phyloP scores from a whole-genome alignment of 2,888 invertebrate genomes.

The Bruchidius siliquastri region DNA sequence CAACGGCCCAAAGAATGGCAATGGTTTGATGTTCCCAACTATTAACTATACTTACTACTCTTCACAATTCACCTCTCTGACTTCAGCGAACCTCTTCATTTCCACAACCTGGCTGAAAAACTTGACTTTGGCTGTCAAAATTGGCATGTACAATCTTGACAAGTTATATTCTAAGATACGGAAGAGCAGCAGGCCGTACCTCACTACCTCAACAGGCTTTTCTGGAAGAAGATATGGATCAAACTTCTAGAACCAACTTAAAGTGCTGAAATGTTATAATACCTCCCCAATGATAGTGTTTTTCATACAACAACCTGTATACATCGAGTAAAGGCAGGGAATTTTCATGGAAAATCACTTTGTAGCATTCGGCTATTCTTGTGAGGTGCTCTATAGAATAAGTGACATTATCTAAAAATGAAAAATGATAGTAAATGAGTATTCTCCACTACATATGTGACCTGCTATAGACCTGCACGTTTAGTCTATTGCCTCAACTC shows the following conservation, averaged over 20 bases:
- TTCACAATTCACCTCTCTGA: slow-evolving; percentile 9
- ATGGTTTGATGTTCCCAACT: slow-evolving; percentile 56
- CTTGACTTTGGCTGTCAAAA: slow-evolving; percentile 19
- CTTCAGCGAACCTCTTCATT: slow-evolving; percentile 8
- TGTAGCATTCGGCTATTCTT: slow-evolving; percentile 20
- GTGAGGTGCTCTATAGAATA: slow-evolving; percentile 14
- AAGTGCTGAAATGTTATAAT: slow-evolving; percentile 1
- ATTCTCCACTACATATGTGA: too few species aligned
- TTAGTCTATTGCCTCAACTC: too few species aligned
- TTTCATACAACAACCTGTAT: slow-evolving; percentile 20
- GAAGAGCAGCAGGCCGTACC: slow-evolving; percentile 21
- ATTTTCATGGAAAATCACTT: slow-evolving; percentile 15
- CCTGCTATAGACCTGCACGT: too few species aligned
- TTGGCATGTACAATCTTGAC: slow-evolving; percentile 16
- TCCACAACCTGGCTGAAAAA: slow-evolving; percentile 15
- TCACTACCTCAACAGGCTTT: slow-evolving; percentile 20
- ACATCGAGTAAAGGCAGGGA: slow-evolving; percentile 21
- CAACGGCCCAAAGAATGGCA: slow-evolving; percentile 46
- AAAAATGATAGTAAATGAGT: too few species aligned
- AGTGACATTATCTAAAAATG: slow-evolving; percentile 19
- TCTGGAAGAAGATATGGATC: slow-evolving; percentile 14
- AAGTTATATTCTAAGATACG: slow-evolving; percentile 19
- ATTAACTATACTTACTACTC: slow-evolving; percentile 21
- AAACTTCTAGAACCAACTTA: background rate
- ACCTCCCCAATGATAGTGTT: slow-evolving; percentile 17